Evolutionary conservation across 2,113 vertebrate genomes (phyloP), one percentile per base, ranked within the genome.

Genomic region (Pao palembangensis): DNA sequence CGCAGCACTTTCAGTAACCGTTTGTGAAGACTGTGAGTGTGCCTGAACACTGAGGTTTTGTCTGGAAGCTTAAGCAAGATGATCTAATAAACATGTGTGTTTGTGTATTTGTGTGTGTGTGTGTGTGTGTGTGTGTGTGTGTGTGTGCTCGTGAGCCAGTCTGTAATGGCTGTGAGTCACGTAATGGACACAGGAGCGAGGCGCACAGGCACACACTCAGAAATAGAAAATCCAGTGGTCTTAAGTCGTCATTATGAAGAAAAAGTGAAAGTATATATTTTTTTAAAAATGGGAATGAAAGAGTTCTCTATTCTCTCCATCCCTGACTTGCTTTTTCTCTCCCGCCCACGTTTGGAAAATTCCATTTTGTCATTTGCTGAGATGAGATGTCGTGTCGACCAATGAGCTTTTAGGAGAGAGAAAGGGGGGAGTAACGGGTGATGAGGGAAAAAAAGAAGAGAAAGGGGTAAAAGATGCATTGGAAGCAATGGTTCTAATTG

Each of bases 361-460:
- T 89, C 86, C 88, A 88, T 89, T 81, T 65, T 87, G 88, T 89
- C 81, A 88, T 89, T 88, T 81, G 80, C 85, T 81, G 46, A 82
- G 75, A 81, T 61, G 54, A 71, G 78, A 80, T 61, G 64, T 64
- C 64, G 58, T 28, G 58, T 81, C 75, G 67, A 20, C 86, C 86
- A 84, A 82, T 86, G 58, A 58, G 68, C 76, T 66, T 21, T 49
- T 20, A n/a, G 55, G 49, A 51, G 50, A 18, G 44, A 50, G 54
- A 38, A 38, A 64, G 16, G 38, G 51, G 55, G 60, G 56, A 21
- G 56, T 76, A 51, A 63, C 34, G 31, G 56, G 58, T 7, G 71
- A 64, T 56, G 64, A 50, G 67, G 52, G 64, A 69, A 12, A 2
- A 17, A 17, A 17, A 71, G 47, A 15, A 51, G 58, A 66, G 59